Evolutionary conservation across 2,113 vertebrate genomes (phyloP), one percentile per base, ranked within the genome.

Genomic region (Hemiprocne comata): DNA sequence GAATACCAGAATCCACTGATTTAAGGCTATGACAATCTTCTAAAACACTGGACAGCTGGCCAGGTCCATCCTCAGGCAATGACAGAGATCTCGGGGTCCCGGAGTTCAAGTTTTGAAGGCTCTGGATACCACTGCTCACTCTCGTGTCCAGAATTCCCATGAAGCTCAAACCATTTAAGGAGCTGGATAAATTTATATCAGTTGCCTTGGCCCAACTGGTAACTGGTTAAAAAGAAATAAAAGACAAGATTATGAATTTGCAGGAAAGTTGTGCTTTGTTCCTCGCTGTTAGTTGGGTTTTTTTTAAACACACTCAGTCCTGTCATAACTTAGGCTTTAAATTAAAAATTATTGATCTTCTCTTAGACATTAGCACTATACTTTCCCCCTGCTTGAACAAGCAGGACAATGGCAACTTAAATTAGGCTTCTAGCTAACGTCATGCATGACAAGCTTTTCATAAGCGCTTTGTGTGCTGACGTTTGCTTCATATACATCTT

Each of bases 1-100:
- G 99, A 87, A 99, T 99, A 46, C 99, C 99, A 0, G 99, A 99
- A 97, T 99, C 99, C 95, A 99, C 98, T 4, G 99, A 99, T 44
- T 97, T 97, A 85, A 98, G 97, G 95, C 99, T 99, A 81, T 96
- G 97, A 87, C 95, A 96, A 81, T 99, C 99, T 65, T 98, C 98
- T 25, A 97, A 82, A 61, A 95, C 91, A 20, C 93, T 79, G 7
- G 94, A 92, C 19, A 94, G 96, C 87, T 94, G 96, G 62, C 73
- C 89, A 15, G 97, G 97, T 50, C 86, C 95, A 17, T 87, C 96
- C 26, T 91, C 97, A 6, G 98, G 95, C 36, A 95, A 57, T 4
- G 97, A 95, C 29, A 92, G 53, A 20, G 94, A 96, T 29, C 55
- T 87, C 1, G 25, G 79, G 4, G 57, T 29, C 86, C 93, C 92